Evolutionary conservation across 2,888 invertebrate species (phyloP).

Genomic region (Ethmia dodecea): DNA sequence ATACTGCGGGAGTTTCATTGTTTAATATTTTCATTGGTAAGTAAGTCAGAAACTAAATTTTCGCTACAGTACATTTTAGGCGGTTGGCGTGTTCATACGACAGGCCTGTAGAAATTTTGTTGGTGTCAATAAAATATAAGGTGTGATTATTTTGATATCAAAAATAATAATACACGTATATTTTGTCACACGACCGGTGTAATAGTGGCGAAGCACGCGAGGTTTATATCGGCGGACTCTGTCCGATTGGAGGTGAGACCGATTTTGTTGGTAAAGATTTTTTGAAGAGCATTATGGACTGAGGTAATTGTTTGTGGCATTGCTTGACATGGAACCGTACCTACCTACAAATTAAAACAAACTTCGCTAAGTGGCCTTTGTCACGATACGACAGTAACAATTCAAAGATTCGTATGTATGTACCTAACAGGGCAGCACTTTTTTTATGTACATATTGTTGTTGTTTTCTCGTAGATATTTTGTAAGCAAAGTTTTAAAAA

Average conservation of each 20-base stretch:
- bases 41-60: constrained; percentile 25
- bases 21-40: constrained; percentile 13
- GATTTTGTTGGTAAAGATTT: constrained; percentile 15
- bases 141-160: neutral
- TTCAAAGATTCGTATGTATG: neutral
- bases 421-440: neutral
- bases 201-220: constrained; percentile 21
- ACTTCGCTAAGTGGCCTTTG: constrained; percentile 1
- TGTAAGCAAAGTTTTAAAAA: too few relatives aligned
- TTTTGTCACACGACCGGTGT: constrained; percentile 4
- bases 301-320: constrained; percentile 9
- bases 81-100: constrained; percentile 46
- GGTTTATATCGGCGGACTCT: constrained; percentile 13
- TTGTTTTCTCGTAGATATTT: too few relatives aligned
- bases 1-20: too few relatives aligned
- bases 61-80: constrained; percentile 49
- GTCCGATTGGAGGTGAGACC: constrained; percentile 20
- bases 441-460: too few relatives aligned
- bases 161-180: neutral
- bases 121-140: constrained; percentile 8
- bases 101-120: constrained; percentile 21
- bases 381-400: neutral
- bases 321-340: constrained; percentile 7
- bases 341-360: constrained; percentile 5
- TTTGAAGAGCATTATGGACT: neutral